These are phyloP conservation scores for Cyphomyrus plagiostoma DNA, from an alignment of 2,113 vertebrate genomes.

Conservation along the genomic window DNA sequence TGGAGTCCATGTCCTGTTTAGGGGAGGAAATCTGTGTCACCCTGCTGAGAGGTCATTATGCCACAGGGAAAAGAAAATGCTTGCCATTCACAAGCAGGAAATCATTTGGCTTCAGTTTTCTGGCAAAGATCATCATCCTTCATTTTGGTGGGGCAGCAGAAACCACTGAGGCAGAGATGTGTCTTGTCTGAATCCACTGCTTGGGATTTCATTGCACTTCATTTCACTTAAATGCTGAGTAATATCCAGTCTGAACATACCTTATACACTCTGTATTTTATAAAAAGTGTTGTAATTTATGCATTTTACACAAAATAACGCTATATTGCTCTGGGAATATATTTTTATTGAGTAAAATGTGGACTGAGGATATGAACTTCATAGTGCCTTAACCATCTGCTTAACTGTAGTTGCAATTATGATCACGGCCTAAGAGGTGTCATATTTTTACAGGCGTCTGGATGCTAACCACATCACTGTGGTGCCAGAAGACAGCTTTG, in stretches of 20 bases:
- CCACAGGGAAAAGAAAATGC: neutral
- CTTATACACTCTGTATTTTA: neutral
- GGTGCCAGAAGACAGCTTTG: slow-evolving; percentile 88
- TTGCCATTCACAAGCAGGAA: slow-evolving; percentile 24
- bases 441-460: slow-evolving; percentile 64
- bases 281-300: neutral
- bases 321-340: neutral
- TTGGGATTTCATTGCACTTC: neutral
- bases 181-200: neutral
- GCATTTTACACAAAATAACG: neutral
- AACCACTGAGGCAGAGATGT: slow-evolving; percentile 4
- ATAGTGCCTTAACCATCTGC: neutral
- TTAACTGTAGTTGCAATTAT: neutral
- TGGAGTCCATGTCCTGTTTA: neutral
- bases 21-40: neutral
- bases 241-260: neutral
- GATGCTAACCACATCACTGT: slow-evolving; percentile 91
- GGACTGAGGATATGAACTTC: neutral
- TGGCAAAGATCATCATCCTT: neutral
- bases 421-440: neutral
- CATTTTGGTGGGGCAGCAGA: slow-evolving; percentile 13
- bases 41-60: slow-evolving; percentile 10
- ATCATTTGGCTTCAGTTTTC: slow-evolving; percentile 14
- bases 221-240: neutral
- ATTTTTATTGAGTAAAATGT: neutral